Base-by-base conservation (phyloP, 2,113 vertebrate genomes). In the Campylomormyrus tamandua region DNA sequence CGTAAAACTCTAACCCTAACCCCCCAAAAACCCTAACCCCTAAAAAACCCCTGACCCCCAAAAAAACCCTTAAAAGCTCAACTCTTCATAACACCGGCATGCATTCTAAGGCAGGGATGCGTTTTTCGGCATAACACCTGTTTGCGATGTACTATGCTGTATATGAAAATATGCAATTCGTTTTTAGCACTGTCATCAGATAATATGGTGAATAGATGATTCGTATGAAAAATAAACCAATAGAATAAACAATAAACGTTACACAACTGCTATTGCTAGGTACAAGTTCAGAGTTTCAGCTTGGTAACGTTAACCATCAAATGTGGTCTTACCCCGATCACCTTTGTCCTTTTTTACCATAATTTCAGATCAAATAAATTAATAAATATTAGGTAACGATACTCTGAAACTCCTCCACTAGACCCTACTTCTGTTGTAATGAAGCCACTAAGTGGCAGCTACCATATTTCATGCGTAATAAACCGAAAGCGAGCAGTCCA, bases 321-420 rank as follows among this genome's bases (percentile, higher is more conserved):
- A 19, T 39, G 48, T 31, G 58, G 62, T 94, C 94, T 93, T 91
- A 96, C 95, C 96, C 35, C 95, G 92, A 49, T 95, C 96, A 90
- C 91, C 92, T 92, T 92, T 95, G 58, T 96, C 96, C 74, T 87
- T 95, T 93, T 94, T 96, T 77, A 95, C 95, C 95, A 96, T 96
- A 42, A 53, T 91, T 66, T 11, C 39, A 21, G 50, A 87, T 15
- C 42, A 83, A 46, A 24, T 46, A 46, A 42, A 48, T 84, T 45
- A 84, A 84, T 48, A 83, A 83, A 42, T 83, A 83, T 45, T 19
- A 46, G 39, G 17, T 48, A 84, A 84, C 24, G 39, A 48, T 48
- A 24, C 21, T n/a, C 3, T 48, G 83, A 84, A 48, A 48, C 83
- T 46, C 3, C 19, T n/a, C 21, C 5, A 39, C 27, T 39, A 31